Base-by-base conservation (phyloP, 2,888 invertebrate species). In the Perithous albicinctus region DNA sequence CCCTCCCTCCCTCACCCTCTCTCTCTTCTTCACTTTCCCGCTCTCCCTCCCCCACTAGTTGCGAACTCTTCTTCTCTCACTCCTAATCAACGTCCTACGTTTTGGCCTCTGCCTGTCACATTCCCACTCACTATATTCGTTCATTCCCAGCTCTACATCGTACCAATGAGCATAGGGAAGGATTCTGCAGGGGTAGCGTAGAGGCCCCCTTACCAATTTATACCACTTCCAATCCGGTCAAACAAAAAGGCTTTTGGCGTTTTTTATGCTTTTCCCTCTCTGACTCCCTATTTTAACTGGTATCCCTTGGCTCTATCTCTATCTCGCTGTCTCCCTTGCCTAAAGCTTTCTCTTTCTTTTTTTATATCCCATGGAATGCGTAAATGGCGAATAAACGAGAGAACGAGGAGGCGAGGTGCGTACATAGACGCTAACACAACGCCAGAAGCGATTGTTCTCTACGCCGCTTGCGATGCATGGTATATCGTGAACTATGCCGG, bases 191-290 rank as follows among this genome's bases (percentile, higher is more conserved):
- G 56, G 73, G 59, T 43, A 23, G 54, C 56, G 56, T 10, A 69
- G 41, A 54, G 54, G 72, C 82, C 85, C 85, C 41, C 85, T 83
- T 82, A 79, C 82, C 88, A 86, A 87, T 88, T 88, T 87, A 88
- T 85, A 84, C 86, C 82, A 82, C 84, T 87, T 88, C 85, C 86
- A 87, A 87, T 88, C 85, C 83, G 84, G 80, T 85, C 84, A 86
- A 88, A 87, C 85, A 88, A 87, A 87, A 85, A 86, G 83, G 77
- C 84, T 75, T 73, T 80, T 74, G 46, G 12, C 43, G 35, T 38
- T 56, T 32, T 51, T 18, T 32, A 2, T 18, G 12, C 12, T 26
- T 54, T 35, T 12, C 20, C 35, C 43, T 43, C 59, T 23, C 46
- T 15, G 32, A 15, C 56, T 67, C 35, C n/a, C 43, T 41, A 18